Base-by-base conservation (phyloP, 2,113 vertebrate genomes). In the Epinephelus fuscoguttatus region DNA sequence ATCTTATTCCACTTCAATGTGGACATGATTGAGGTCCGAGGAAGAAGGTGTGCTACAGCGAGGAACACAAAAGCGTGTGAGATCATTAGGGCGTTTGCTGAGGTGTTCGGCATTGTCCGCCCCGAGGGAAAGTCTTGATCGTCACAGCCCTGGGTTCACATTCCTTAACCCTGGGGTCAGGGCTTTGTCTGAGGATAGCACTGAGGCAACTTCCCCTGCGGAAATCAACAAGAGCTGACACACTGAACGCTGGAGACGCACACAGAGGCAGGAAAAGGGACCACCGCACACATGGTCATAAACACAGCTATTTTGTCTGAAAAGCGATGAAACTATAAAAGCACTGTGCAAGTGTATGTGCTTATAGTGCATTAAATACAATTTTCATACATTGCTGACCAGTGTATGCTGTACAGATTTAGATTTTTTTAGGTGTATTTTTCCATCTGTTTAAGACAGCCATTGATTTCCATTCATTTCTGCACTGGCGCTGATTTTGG, bases 151-250 rank as follows among this genome's bases (percentile, higher is more conserved):
- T 47, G 75, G 84, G 93, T 94, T 96, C 94, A 94, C 93, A 95
- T 96, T 96, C 95, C 93, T 95, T 92, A 84, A 94, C 90, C 92
- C 87, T 85, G 17, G 88, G 95, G 94, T 95, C 94, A 94, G 91
- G 85, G 90, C 90, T 92, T 93, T 89, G 93, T 94, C 92, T 95
- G 88, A 81, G 94, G 93, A 91, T 86, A 90, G 84, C 83, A 88
- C 85, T 68, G 85, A 91, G 90, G 93, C 91, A 88, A 91, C 94
- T 95, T 96, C 94, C 94, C 89, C 80, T 92, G 89, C 91, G 91
- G 90, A 95, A 94, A 92, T 86, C 88, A 87, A 92, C 89, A 87
- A 84, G 80, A 91, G 85, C 88, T 88, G 91, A 92, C 91, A 88
- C 79, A 86, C 86, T 71, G 66, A 85, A 80, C 50, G 77, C 84